Conservation (phyloP, 2,888 invertebrate genomes). For the Kuschelorhynchus macadamiae region DNA sequence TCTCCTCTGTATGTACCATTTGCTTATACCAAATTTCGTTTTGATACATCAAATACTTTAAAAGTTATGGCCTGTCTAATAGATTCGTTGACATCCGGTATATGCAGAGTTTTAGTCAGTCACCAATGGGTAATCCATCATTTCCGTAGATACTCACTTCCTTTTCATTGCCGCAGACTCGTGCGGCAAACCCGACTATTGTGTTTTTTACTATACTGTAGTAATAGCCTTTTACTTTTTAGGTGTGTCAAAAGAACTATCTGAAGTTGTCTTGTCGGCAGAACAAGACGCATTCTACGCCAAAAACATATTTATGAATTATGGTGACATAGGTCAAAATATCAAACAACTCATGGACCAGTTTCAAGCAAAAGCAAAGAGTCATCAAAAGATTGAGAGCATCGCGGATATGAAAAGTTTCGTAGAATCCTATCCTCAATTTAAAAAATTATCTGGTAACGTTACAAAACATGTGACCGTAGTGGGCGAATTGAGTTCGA, state of each 20-base stretch:
- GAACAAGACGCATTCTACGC: slow-evolving; percentile 98
- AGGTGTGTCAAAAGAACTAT: slow-evolving; percentile 76
- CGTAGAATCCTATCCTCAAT: slow-evolving; percentile 97
- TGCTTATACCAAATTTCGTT: no score
- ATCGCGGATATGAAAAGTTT: slow-evolving; percentile 99
- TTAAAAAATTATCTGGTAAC: slow-evolving; percentile 96
- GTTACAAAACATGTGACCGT: slow-evolving; percentile 98
- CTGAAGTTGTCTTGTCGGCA: slow-evolving; percentile 93
- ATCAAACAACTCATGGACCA: slow-evolving; percentile 98
- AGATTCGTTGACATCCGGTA: no score
- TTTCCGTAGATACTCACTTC: no score
- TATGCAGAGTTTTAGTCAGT: no score
- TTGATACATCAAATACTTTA: no score
- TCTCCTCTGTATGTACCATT: no score
- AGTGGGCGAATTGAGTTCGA: slow-evolving; percentile 92
- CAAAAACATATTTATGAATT: slow-evolving; percentile 94
- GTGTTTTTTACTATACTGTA: no score
- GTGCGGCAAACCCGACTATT: no score
- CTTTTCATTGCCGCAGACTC: no score
- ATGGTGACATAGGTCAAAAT: slow-evolving; percentile 98
- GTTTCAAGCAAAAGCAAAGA: slow-evolving; percentile 90
- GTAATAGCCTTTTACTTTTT: no score
- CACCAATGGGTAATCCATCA: no score
- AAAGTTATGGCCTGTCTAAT: no score
- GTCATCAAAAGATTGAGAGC: slow-evolving; percentile 97